Percentiles rank a stretch among this genome's conserved stretches.
These are phyloP conservation scores for Macropus fuliginosus DNA, from an alignment of 2,797 vertebrate genomes.

Conservation along the genomic window DNA sequence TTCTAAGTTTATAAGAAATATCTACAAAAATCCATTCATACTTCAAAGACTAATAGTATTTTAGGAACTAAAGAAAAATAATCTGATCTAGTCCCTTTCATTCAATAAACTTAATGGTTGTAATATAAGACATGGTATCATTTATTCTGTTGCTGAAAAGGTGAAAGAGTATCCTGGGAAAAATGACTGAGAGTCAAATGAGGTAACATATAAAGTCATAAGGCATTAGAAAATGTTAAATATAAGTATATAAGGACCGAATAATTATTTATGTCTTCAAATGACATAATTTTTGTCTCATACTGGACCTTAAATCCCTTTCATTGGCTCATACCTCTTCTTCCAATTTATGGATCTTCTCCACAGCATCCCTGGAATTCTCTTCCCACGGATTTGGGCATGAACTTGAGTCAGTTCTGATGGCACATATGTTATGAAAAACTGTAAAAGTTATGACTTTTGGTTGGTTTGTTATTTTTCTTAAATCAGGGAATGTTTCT, in stretches of 20 bases:
- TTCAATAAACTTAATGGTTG: background rate
- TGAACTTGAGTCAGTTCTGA: background rate
- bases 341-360: too few relatives aligned
- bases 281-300: background rate
- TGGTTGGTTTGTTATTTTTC: background rate
- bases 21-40: background rate
- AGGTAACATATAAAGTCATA: background rate
- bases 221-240: too few relatives aligned
- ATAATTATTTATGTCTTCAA: background rate
- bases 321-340: background rate
- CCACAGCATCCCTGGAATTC: too few relatives aligned
- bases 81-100: background rate
- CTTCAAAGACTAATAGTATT: background rate
- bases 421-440: background rate
- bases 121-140: background rate
- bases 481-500: background rate
- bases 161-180: background rate
- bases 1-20: background rate
- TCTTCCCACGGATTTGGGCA: background rate
- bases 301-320: background rate
- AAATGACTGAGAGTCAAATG: background rate
- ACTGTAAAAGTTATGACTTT: background rate
- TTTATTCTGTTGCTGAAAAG: background rate
- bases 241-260: background rate
- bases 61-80: background rate